Evolutionary conservation across 2,888 invertebrate species (phyloP).

Genomic region (Frankliniella fusca): DNA sequence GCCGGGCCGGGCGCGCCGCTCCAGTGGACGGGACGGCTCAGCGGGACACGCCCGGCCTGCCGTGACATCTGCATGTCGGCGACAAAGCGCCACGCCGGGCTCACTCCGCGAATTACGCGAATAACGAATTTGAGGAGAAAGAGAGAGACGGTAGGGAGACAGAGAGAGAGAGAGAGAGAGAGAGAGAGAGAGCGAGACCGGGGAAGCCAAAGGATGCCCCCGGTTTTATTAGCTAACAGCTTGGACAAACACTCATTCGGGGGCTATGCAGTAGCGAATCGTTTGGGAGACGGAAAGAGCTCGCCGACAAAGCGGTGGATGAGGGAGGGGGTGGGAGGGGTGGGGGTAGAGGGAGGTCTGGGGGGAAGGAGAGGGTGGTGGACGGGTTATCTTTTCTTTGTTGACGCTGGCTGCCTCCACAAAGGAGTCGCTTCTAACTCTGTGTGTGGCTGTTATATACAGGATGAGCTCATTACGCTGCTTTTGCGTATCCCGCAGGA

Average conservation of each 20-base stretch:
- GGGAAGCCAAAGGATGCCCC: background rate
- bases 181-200: background rate
- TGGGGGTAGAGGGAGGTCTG: background rate
- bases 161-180: slow-evolving; percentile 3
- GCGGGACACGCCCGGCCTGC: too few species aligned
- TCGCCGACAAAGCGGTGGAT: background rate
- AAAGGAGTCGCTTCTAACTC: background rate
- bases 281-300: background rate
- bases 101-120: too few species aligned
- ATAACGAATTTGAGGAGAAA: background rate
- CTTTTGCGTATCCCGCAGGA: background rate
- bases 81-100: too few species aligned
- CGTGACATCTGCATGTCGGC: too few species aligned
- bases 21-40: too few species aligned
- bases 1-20: too few species aligned
- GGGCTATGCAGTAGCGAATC: background rate
- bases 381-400: slow-evolving; percentile 14
- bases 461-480: slow-evolving; percentile 19
- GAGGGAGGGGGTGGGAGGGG: background rate
- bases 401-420: slow-evolving; percentile 14
- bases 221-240: slow-evolving; percentile 5
- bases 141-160: background rate
- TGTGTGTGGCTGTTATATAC: background rate
- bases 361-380: background rate
- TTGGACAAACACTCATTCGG: background rate